Percentiles rank a stretch among this genome's conserved stretches.
Conservation (phyloP, 2,113 vertebrate genomes). For the Myiozetetes cayanensis region DNA sequence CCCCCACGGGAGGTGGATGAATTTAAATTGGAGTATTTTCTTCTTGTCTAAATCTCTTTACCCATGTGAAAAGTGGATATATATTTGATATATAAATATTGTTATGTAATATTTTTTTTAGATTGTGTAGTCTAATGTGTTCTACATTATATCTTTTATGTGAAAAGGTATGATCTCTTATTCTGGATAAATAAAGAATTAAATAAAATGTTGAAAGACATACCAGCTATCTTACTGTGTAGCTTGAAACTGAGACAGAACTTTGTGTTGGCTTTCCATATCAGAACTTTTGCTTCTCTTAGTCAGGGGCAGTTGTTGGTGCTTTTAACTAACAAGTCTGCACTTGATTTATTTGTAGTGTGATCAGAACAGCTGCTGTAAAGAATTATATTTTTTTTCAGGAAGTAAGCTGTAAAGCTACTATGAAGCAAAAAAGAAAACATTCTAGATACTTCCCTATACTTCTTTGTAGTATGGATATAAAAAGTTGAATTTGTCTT, state of each 20-base stretch:
- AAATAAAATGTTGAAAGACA: background rate
- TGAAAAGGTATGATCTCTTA: background rate
- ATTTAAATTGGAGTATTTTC: background rate
- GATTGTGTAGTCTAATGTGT: background rate
- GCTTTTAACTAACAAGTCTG: background rate
- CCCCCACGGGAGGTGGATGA: background rate
- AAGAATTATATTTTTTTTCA: background rate
- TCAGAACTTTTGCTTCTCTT: background rate
- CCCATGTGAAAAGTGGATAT: background rate
- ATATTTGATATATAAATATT: background rate
- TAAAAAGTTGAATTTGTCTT: background rate
- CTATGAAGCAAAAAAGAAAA: background rate
- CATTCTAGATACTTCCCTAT: background rate
- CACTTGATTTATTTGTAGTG: background rate
- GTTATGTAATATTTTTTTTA: background rate
- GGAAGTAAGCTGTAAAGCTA: background rate
- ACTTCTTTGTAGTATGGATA: background rate
- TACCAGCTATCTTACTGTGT: background rate
- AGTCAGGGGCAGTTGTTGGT: background rate
- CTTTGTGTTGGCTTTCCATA: background rate
- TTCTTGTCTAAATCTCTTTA: background rate
- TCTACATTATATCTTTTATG: background rate
- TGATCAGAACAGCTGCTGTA: background rate
- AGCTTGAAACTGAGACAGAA: background rate
- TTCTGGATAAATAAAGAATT: background rate